Conservation (phyloP, 2,113 vertebrate species). For the Cavia aperea region DNA sequence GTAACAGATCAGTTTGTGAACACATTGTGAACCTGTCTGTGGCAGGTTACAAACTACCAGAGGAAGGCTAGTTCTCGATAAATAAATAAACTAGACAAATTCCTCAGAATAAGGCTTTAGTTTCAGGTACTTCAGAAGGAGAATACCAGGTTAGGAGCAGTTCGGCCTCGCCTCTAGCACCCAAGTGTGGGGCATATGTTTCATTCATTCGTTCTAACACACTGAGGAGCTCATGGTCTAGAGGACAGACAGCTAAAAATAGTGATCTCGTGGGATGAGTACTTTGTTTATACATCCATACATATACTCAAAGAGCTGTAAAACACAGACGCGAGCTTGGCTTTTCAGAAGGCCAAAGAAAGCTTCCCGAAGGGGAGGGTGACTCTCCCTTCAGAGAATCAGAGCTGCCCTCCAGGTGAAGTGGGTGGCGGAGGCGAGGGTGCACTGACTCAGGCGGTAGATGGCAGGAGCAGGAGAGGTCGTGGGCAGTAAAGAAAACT, state of each 20-base stretch:
- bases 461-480: neutral
- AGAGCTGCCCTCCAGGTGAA: neutral
- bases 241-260: neutral
- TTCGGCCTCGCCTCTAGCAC: neutral
- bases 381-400: neutral
- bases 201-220: constrained; percentile 4
- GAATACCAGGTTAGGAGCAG: neutral
- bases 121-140: neutral
- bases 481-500: neutral
- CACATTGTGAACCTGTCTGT: neutral
- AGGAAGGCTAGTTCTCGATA: neutral
- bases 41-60: neutral
- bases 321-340: neutral
- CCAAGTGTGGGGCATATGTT: neutral
- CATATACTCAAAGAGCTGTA: neutral
- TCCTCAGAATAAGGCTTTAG: neutral
- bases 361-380: neutral
- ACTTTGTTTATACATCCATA: neutral
- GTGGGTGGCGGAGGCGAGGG: neutral
- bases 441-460: neutral
- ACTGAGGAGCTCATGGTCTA: neutral
- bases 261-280: neutral
- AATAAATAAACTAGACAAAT: neutral
- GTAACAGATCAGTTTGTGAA: neutral
- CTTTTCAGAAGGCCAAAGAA: neutral